A percentile compares a stretch with the other conserved stretches of the same genome.
Evolutionary conservation across 2,797 vertebrate species (phyloP).

Genomic region (Notolepis coatsorum): DNA sequence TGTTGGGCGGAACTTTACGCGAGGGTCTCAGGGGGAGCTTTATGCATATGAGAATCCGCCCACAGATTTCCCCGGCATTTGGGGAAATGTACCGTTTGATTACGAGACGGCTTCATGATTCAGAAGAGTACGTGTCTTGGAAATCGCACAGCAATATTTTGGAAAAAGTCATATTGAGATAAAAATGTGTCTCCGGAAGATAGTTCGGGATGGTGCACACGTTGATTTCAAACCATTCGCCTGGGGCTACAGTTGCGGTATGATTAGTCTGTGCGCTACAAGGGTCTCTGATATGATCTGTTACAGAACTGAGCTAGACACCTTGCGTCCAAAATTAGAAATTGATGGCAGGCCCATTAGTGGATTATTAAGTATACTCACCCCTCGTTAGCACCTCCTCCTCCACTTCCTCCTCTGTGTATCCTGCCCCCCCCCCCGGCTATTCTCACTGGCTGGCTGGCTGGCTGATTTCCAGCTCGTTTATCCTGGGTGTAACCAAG

Average conservation of each 20-base stretch:
- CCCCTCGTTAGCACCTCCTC: slow-evolving; percentile 33
- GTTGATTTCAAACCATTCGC: slow-evolving; percentile 24
- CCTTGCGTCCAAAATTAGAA: slow-evolving; percentile 65
- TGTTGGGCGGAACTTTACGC: slow-evolving; percentile 31
- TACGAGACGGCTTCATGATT: slow-evolving; percentile 17
- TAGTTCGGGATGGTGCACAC: slow-evolving; percentile 9
- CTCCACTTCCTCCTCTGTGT: slow-evolving; percentile 27
- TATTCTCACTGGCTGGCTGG: slow-evolving; percentile 30
- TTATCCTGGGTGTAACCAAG: slow-evolving; percentile 73
- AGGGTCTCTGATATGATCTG: slow-evolving; percentile 4
- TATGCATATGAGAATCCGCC: slow-evolving; percentile 4
- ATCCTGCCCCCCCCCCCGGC: slow-evolving; percentile 30
- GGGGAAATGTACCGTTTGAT: slow-evolving; percentile 10
- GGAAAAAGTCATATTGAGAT: slow-evolving; percentile 4
- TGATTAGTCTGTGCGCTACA: slow-evolving; percentile 27
- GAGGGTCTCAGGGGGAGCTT: slow-evolving; percentile 21
- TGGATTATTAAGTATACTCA: slow-evolving; percentile 71
- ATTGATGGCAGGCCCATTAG: slow-evolving; percentile 73
- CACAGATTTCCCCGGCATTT: neutral
- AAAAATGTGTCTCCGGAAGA: slow-evolving; percentile 14
- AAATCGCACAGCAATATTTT: slow-evolving; percentile 20
- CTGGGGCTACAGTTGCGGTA: slow-evolving; percentile 19
- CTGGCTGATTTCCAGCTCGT: slow-evolving; percentile 70
- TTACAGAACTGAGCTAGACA: slow-evolving; percentile 57
- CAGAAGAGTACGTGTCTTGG: slow-evolving; percentile 9